phyloP scores from a whole-genome alignment of 2,113 vertebrate genomes.

The Sturnus vulgaris region DNA sequence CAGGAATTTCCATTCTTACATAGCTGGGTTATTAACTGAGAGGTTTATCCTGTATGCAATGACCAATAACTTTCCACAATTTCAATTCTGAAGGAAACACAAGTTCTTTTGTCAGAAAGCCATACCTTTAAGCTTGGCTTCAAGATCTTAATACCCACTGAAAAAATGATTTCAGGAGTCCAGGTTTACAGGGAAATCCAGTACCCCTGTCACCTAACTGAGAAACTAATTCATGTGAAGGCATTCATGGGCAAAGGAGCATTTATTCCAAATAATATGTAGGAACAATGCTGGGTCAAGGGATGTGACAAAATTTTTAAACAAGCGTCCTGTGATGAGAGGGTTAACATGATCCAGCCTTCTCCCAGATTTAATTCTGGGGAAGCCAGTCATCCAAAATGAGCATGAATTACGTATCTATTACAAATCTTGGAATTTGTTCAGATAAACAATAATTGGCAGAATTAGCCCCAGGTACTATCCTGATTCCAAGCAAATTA shows the following conservation, averaged over 20 bases:
- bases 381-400: conserved; percentile 5
- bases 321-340: background rate
- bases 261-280: background rate
- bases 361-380: background rate
- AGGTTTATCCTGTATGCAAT: background rate
- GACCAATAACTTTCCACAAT: background rate
- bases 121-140: background rate
- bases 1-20: conserved; percentile 20
- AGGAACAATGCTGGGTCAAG: background rate
- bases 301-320: background rate
- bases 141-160: background rate
- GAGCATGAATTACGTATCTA: background rate
- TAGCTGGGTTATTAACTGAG: background rate
- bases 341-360: background rate
- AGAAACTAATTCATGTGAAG: background rate
- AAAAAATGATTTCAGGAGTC: background rate
- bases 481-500: background rate
- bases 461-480: background rate
- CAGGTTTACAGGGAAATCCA: background rate
- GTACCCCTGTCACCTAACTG: background rate
- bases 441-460: conserved; percentile 1
- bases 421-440: conserved; percentile 10
- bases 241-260: background rate
- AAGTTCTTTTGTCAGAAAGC: conserved; percentile 14
- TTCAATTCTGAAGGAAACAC: background rate